Conservation (phyloP, 2,888 invertebrate species). For the Dascillus cervinus region DNA sequence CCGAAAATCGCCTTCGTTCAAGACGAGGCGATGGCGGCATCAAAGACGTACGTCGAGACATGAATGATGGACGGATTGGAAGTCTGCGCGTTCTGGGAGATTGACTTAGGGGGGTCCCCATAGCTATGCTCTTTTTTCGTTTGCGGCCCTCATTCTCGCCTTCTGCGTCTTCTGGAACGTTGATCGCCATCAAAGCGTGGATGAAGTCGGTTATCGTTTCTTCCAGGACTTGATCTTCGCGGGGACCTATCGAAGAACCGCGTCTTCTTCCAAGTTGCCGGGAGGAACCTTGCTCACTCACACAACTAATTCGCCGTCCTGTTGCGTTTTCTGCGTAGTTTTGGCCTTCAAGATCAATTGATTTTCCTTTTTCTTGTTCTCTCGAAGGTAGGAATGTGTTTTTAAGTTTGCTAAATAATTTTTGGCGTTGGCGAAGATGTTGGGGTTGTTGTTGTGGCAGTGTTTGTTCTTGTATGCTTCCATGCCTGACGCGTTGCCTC, state of each 20-base stretch:
- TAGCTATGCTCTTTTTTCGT: conserved; percentile 49
- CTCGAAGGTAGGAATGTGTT: conserved; percentile 21
- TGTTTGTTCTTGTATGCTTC: conserved; percentile 19
- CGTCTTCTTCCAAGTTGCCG: neutral
- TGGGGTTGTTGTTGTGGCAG: conserved; percentile 16
- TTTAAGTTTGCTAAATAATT: conserved; percentile 22
- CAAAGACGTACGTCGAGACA: conserved; percentile 17
- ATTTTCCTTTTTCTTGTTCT: conserved; percentile 13
- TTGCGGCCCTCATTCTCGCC: conserved; percentile 32
- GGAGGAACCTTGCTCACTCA: neutral
- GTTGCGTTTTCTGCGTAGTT: conserved; percentile 5
- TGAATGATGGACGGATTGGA: neutral
- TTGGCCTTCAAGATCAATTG: conserved; percentile 14
- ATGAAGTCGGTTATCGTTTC: conserved; percentile 76
- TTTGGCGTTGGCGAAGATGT: conserved; percentile 12
- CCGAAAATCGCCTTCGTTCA: conserved; percentile 33
- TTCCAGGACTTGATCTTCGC: conserved; percentile 59
- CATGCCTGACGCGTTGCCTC: conserved; percentile 23
- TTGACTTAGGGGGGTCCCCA: conserved; percentile 45
- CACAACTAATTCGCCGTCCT: neutral
- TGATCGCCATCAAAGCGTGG: conserved; percentile 64
- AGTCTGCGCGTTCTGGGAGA: conserved; percentile 20
- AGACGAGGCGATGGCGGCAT: conserved; percentile 5
- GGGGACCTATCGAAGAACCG: neutral
- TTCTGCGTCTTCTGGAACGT: conserved; percentile 29